Evolutionary conservation across 2,797 vertebrate species (phyloP).

Genomic region (Carapus acus): DNA sequence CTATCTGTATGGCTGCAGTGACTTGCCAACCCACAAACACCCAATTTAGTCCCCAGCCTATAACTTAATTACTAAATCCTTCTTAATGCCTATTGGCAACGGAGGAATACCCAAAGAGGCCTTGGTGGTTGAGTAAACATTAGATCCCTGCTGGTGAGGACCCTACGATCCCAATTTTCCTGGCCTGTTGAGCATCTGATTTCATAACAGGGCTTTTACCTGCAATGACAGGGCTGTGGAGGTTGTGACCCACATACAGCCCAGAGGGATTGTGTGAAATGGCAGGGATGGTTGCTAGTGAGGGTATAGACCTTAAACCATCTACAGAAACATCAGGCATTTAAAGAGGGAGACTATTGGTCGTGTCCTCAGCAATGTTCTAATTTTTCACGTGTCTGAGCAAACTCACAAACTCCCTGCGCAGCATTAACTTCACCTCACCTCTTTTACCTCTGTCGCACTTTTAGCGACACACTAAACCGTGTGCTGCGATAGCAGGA

Average conservation of each 20-base stretch:
- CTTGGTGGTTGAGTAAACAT: slow-evolving; percentile 67
- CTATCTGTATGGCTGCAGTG: slow-evolving; percentile 79
- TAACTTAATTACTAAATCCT: slow-evolving; percentile 83
- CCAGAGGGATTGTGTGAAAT: slow-evolving; percentile 21
- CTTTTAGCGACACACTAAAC: no score
- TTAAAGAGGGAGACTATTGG: no score
- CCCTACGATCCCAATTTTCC: slow-evolving; percentile 49
- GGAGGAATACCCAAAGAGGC: slow-evolving; percentile 57
- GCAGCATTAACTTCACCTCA: no score
- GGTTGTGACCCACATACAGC: slow-evolving; percentile 36
- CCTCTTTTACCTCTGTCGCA: no score
- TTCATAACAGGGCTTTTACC: slow-evolving; percentile 60
- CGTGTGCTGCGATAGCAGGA: no score
- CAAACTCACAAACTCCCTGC: no score
- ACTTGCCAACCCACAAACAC: slow-evolving; percentile 76
- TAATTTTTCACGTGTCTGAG: no score
- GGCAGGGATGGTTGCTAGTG: slow-evolving; percentile 9
- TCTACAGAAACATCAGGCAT: no score
- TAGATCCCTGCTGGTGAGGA: slow-evolving; percentile 75
- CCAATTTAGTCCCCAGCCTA: slow-evolving; percentile 82
- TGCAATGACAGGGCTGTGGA: slow-evolving; percentile 59
- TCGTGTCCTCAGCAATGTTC: no score
- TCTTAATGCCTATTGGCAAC: slow-evolving; percentile 80
- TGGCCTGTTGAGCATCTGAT: slow-evolving; percentile 71
- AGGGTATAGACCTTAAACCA: no score